Evolutionary conservation across 1,140 invertebrate genomes (phyloP).

Genomic region (Ips typographus): DNA sequence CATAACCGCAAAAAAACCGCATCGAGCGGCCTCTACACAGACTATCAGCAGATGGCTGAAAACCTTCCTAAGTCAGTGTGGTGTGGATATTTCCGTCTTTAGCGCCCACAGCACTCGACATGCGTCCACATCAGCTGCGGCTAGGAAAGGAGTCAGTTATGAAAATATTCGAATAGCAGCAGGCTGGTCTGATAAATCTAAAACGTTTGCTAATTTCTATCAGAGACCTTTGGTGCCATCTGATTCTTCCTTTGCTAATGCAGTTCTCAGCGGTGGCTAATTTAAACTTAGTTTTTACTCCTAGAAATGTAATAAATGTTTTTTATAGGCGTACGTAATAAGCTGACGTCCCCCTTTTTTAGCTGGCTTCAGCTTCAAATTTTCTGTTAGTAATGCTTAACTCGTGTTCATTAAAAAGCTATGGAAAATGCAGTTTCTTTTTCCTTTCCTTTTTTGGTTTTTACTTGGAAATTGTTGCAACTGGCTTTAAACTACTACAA

Average conservation of each 20-base stretch:
- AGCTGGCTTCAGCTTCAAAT: too few relatives aligned
- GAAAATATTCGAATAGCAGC: conserved; percentile 39
- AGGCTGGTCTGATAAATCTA: conserved; percentile 41
- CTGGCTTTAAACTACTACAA: conserved; percentile 17
- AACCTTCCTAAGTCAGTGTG: conserved; percentile 17
- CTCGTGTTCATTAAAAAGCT: neutral
- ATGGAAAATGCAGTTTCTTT: neutral
- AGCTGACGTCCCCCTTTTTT: too few relatives aligned
- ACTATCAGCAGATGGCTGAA: conserved; percentile 41
- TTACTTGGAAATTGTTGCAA: neutral
- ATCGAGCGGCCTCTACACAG: conserved; percentile 29
- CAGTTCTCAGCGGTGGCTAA: neutral
- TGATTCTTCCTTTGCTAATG: conserved; percentile 44
- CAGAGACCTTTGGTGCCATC: conserved; percentile 38
- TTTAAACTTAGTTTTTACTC: too few relatives aligned
- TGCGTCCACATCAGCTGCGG: conserved; percentile 38
- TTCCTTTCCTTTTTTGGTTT: neutral
- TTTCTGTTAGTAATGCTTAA: neutral
- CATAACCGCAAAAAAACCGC: conserved; percentile 34
- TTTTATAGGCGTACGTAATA: too few relatives aligned
- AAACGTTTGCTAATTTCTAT: conserved; percentile 43
- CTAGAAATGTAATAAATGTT: too few relatives aligned
- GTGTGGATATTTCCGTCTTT: conserved; percentile 33
- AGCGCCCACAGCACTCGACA: conserved; percentile 34
- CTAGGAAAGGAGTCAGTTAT: conserved; percentile 34